Percentiles rank a stretch among this genome's conserved stretches.
These are phyloP conservation scores for Dendrocincla tyrannina DNA, from an alignment of 2,797 vertebrate species.

Conservation along the genomic window DNA sequence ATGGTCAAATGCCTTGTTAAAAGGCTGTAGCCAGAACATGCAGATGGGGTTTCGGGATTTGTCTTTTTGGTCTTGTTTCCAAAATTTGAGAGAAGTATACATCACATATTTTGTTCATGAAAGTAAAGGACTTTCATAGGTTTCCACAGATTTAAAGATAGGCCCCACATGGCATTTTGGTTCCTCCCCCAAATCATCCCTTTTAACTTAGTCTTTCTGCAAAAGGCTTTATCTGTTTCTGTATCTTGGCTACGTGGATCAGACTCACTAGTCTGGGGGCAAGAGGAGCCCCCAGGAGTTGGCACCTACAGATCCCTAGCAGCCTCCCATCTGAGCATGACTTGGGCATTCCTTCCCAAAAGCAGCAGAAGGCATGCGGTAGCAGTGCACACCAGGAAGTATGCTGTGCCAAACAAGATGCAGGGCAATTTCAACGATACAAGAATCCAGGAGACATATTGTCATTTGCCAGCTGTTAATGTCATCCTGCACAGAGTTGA, in stretches of 20 bases:
- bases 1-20: not conserved
- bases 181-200: not conserved
- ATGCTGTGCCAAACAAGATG: rapidly evolving
- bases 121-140: not conserved
- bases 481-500: not conserved
- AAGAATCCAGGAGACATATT: not conserved
- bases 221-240: not conserved
- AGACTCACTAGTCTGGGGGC: not conserved
- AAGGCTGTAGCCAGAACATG: not conserved
- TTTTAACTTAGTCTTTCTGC: not conserved
- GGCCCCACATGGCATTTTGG: not conserved
- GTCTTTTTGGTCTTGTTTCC: not conserved
- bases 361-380: not conserved
- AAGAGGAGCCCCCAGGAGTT: not conserved
- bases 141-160: not conserved
- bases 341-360: not conserved
- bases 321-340: not conserved
- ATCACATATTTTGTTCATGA: not conserved
- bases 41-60: not conserved
- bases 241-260: not conserved
- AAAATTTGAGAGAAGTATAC: not conserved
- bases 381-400: not conserved
- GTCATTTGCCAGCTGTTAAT: not conserved
- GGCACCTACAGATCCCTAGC: not conserved
- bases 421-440: not conserved